Percentiles rank a stretch among this genome's conserved stretches.
Evolutionary conservation across 2,888 invertebrate genomes (phyloP).

Genomic region (Hemicrepidius hirtus): DNA sequence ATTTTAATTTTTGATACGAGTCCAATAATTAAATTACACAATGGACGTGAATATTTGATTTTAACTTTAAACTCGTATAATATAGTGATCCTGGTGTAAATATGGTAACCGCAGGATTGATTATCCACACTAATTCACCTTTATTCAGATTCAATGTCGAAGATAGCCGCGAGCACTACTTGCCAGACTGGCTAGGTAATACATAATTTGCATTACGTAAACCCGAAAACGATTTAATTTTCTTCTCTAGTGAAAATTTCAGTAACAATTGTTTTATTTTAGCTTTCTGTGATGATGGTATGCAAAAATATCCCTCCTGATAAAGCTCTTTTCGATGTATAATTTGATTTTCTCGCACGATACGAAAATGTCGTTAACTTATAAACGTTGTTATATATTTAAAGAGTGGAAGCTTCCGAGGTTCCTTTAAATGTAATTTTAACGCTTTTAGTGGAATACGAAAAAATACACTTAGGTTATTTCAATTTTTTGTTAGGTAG

Average conservation of each 20-base stretch:
- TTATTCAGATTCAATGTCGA: constrained; percentile 20
- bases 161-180: neutral
- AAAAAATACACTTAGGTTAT: constrained; percentile 31
- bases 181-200: neutral
- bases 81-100: neutral
- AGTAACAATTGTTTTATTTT: constrained; percentile 7
- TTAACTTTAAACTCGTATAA: no score
- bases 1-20: no score
- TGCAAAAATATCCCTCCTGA: constrained; percentile 28
- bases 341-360: constrained; percentile 28
- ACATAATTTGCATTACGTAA: constrained; percentile 17
- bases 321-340: constrained; percentile 31
- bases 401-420: constrained; percentile 29
- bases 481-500: constrained; percentile 16
- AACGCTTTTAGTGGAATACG: constrained; percentile 31
- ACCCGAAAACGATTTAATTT: constrained; percentile 10
- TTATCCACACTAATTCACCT: constrained; percentile 16
- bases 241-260: constrained; percentile 8
- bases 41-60: no score
- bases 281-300: neutral
- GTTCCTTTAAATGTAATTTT: constrained; percentile 34
- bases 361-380: constrained; percentile 31
- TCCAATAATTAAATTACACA: no score
- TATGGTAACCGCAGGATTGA: neutral
- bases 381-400: constrained; percentile 34